These are phyloP conservation scores for Melieria picta DNA, from an alignment of 2,888 invertebrate species.

Conservation along the genomic window DNA sequence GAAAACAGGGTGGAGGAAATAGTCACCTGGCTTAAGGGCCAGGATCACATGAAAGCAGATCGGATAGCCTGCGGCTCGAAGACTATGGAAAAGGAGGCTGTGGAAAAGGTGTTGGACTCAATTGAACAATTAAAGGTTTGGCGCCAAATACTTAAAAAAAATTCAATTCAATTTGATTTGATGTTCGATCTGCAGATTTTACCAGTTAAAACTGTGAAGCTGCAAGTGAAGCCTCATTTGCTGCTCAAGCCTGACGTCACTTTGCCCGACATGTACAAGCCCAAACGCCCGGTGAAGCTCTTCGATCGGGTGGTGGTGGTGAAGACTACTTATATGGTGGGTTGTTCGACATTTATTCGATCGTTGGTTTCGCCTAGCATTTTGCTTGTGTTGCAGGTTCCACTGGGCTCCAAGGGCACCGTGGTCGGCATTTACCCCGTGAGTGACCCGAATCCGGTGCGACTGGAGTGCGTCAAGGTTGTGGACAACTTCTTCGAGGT, in stretches of 20 bases:
- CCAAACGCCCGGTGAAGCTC: conserved; percentile 63
- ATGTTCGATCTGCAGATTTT: conserved; percentile 44
- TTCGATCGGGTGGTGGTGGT: conserved; percentile 89
- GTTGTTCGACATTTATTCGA: conserved; percentile 3
- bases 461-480: conserved; percentile 68
- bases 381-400: conserved; percentile 66
- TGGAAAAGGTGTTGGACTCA: conserved; percentile 63
- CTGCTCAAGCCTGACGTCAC: conserved; percentile 71
- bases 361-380: not conserved
- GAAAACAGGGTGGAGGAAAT: conserved; percentile 67
- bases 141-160: conserved; percentile 1
- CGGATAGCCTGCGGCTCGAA: conserved; percentile 77
- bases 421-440: conserved; percentile 75
- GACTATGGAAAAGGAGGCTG: conserved; percentile 75
- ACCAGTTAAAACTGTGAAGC: conserved; percentile 69
- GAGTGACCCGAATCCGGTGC: conserved; percentile 63
- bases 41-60: conserved; percentile 73
- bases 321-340: conserved; percentile 74
- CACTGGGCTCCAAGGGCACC: conserved; percentile 85
- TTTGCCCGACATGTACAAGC: conserved; percentile 64
- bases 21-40: conserved; percentile 76
- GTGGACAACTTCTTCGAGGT: conserved; percentile 77
- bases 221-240: conserved; percentile 84
- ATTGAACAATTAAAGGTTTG: conserved; percentile 65
- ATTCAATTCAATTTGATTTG: conserved; percentile 41